Conservation (phyloP, 2,113 vertebrate genomes). For the Gnathonemus longibarbis region DNA sequence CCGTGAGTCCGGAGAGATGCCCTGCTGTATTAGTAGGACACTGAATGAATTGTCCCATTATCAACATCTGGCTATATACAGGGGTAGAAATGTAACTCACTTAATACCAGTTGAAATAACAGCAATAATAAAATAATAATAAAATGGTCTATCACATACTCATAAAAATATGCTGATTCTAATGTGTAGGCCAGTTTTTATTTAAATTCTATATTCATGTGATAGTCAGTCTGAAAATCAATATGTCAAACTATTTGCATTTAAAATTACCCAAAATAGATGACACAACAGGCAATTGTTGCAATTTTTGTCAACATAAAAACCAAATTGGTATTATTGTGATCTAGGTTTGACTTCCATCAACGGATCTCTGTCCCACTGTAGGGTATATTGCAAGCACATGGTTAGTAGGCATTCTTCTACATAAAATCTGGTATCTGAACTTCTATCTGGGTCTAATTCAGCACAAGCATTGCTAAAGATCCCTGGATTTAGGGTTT, state of each 20-base stretch:
- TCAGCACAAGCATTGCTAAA: not conserved
- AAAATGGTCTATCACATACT: not conserved
- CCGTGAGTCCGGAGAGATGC: not conserved
- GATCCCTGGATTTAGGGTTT: not conserved
- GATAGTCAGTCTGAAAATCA: not conserved
- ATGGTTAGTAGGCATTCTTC: not conserved
- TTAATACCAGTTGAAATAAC: not conserved
- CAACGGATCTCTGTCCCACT: not conserved
- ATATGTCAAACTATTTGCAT: not conserved
- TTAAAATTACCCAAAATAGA: not conserved
- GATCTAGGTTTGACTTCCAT: not conserved
- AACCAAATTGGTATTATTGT: not conserved
- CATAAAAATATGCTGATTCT: not conserved
- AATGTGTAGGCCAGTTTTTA: not conserved
- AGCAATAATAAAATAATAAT: not conserved
- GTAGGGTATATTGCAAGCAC: not conserved
- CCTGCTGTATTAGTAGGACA: not conserved
- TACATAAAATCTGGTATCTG: not conserved
- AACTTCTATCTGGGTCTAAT: not conserved
- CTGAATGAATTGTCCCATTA: not conserved
- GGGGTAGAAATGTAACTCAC: not conserved
- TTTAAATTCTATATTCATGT: not conserved
- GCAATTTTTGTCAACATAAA: not conserved
- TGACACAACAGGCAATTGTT: not conserved
- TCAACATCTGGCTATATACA: not conserved